Evolutionary conservation across 2,797 vertebrate species (phyloP).

Genomic region (Bradypus variegatus): DNA sequence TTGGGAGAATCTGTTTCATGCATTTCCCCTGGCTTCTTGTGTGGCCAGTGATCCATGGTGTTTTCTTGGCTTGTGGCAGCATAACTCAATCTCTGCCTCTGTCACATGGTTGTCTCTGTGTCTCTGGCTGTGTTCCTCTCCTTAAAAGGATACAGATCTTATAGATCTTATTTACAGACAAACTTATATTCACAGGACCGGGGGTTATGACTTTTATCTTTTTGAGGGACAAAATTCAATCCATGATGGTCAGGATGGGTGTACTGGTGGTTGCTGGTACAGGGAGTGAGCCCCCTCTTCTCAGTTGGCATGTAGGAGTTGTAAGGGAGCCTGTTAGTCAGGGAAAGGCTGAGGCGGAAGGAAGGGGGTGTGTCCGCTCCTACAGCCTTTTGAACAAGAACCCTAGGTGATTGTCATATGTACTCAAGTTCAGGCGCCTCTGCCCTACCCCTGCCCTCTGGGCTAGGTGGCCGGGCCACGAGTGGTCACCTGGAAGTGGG

Average conservation of each 20-base stretch:
- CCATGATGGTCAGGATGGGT: neutral
- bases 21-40: no score
- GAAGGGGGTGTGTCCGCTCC: neutral
- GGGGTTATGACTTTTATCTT: no score
- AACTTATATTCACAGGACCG: no score
- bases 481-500: neutral
- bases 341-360: neutral
- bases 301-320: neutral
- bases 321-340: neutral
- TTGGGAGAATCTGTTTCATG: no score
- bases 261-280: neutral
- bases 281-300: neutral
- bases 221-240: no score
- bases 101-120: no score
- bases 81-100: no score
- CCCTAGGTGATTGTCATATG: rapidly evolving
- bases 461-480: neutral
- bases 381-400: neutral
- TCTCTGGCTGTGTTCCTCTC: no score
- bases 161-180: no score
- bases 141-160: no score
- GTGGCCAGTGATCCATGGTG: no score
- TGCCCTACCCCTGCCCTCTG: neutral
- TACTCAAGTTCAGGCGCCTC: neutral
- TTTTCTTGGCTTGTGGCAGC: no score